Percentiles rank a stretch among this genome's conserved stretches.
phyloP scores from a whole-genome alignment of 2,113 vertebrate species.

The Phylloscopus whistleri region DNA sequence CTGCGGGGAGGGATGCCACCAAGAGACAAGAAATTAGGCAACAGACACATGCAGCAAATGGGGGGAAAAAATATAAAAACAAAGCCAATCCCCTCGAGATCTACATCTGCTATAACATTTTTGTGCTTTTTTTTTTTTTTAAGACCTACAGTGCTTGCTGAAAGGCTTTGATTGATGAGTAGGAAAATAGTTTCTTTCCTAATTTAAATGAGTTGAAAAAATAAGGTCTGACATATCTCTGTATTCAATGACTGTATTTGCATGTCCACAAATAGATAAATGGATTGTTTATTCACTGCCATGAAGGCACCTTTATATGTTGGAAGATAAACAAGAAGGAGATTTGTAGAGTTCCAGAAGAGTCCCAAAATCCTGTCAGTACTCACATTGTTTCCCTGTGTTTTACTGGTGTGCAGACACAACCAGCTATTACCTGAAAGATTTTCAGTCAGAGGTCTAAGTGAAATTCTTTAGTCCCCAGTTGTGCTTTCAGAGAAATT shows the following conservation, averaged over 20 bases:
- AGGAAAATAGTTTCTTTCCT: not conserved
- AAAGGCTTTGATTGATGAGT: not conserved
- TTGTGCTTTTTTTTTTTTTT: not conserved
- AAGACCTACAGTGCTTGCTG: not conserved
- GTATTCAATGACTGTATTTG: not conserved
- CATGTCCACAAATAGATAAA: not conserved
- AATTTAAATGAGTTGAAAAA: not conserved
- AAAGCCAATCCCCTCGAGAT: not conserved
- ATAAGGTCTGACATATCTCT: not conserved
- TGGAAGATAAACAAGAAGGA: not conserved
- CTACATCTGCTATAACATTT: not conserved
- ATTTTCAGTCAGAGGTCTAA: not conserved
- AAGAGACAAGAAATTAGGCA: not conserved
- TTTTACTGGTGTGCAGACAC: not conserved
- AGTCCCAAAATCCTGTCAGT: not conserved
- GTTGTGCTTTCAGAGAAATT: not conserved
- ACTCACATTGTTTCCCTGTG: not conserved
- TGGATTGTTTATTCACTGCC: not conserved
- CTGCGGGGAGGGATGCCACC: not conserved
- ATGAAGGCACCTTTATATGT: not conserved
- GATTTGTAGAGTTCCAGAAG: not conserved
- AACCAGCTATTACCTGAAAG: not conserved
- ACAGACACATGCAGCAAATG: not conserved
- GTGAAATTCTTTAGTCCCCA: not conserved
- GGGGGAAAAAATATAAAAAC: not conserved